Conservation (phyloP, 2,888 invertebrate genomes). For the Aspidiotus rigidus region DNA sequence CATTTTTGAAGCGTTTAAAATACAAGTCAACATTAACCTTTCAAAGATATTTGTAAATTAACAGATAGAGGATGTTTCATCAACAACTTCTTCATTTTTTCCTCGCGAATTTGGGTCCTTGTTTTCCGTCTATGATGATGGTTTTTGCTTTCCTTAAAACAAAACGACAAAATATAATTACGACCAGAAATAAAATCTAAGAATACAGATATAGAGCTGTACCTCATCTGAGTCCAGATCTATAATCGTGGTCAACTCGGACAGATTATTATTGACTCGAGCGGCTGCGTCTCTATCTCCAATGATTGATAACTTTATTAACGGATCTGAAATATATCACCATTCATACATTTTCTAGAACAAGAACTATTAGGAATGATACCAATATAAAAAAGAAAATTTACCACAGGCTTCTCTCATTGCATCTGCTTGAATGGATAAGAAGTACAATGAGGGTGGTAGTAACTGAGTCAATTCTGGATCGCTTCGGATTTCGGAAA, state of each 20-base stretch:
- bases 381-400: constrained; percentile 34
- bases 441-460: constrained; percentile 71
- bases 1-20: constrained; percentile 4
- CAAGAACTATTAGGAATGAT: constrained; percentile 2
- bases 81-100: constrained; percentile 56
- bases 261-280: constrained; percentile 48
- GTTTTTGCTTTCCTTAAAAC: constrained; percentile 11
- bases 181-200: not conserved
- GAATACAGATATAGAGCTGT: constrained; percentile 1
- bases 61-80: constrained; percentile 65
- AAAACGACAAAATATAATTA: not conserved
- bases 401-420: constrained; percentile 66
- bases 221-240: constrained; percentile 55
- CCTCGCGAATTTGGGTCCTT: constrained; percentile 53
- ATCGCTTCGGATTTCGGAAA: constrained; percentile 36
- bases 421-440: constrained; percentile 75
- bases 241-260: constrained; percentile 44
- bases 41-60: constrained; percentile 53
- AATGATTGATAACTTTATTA: constrained; percentile 35
- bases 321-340: constrained; percentile 35
- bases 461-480: constrained; percentile 65
- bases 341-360: not conserved
- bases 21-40: constrained; percentile 41
- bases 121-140: constrained; percentile 28
- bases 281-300: constrained; percentile 54